Evolutionary conservation across 2,797 vertebrate species (phyloP).

Genomic region (Chloroceryle inda): DNA sequence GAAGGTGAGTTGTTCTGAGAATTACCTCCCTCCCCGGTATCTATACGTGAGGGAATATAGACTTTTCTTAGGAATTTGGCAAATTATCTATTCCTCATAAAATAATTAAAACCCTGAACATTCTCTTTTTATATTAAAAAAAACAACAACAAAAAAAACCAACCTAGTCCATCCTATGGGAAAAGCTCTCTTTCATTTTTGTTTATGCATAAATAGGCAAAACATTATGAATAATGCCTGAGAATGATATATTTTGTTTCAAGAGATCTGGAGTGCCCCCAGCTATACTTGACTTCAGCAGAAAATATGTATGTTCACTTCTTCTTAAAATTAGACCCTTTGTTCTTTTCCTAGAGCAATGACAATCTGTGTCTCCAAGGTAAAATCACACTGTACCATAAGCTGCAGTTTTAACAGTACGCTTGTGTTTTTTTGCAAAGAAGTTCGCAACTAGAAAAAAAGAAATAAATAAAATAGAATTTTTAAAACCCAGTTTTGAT

Average conservation of each 20-base stretch:
- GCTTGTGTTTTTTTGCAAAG: neutral
- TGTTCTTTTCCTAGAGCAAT: slow-evolving; percentile 36
- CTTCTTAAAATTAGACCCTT: slow-evolving; percentile 19
- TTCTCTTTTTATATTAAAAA: neutral
- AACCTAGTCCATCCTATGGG: neutral
- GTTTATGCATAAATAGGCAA: slow-evolving; percentile 21
- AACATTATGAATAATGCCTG: neutral
- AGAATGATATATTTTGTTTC: neutral
- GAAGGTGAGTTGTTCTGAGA: neutral
- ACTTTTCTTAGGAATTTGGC: neutral
- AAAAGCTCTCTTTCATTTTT: neutral
- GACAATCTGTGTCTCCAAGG: slow-evolving; percentile 9
- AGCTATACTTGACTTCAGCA: slow-evolving; percentile 50
- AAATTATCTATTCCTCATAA: neutral
- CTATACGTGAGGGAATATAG: neutral
- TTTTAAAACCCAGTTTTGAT: neutral
- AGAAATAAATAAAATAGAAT: neutral
- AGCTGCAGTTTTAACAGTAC: neutral
- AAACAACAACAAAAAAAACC: neutral
- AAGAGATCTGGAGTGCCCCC: neutral
- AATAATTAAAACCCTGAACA: neutral
- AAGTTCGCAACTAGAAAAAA: neutral
- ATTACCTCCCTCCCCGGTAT: neutral
- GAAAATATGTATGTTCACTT: slow-evolving; percentile 19
- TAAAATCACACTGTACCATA: neutral